Percentiles rank a stretch among this genome's conserved stretches.
phyloP scores from a whole-genome alignment of 2,888 invertebrate species.

The Orchestes rusci region DNA sequence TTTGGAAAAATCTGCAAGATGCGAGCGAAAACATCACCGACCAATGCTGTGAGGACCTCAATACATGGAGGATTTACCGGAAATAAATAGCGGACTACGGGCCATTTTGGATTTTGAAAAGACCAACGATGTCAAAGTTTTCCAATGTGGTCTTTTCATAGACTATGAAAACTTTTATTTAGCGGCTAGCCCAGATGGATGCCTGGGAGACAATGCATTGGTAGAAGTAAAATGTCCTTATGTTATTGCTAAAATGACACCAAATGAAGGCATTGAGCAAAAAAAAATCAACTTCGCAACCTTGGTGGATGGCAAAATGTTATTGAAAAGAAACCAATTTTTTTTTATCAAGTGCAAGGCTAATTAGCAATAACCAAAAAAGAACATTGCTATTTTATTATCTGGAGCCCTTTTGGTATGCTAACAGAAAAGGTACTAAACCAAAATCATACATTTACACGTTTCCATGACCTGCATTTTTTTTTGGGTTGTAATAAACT shows the following conservation, averaged over 20 bases:
- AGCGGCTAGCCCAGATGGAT: constrained; percentile 1
- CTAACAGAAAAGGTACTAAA: constrained; percentile 3
- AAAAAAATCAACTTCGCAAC: not conserved
- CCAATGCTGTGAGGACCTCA: not conserved
- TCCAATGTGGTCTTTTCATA: constrained; percentile 1
- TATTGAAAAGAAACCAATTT: constrained; percentile 3
- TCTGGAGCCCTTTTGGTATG: constrained; percentile 7
- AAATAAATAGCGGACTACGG: not conserved
- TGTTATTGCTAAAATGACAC: not conserved
- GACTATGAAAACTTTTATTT: not conserved
- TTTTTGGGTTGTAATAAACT: too few species aligned
- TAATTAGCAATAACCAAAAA: constrained; percentile 3
- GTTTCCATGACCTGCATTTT: too few species aligned
- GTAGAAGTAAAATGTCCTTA: constrained; percentile 4
- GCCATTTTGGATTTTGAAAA: constrained; percentile 5
- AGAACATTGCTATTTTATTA: constrained; percentile 5
- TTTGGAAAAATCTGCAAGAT: constrained; percentile 3
- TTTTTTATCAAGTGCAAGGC: constrained; percentile 7
- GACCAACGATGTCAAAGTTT: not conserved
- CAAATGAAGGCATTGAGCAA: not conserved
- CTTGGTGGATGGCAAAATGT: not conserved
- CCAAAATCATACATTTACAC: too few species aligned
- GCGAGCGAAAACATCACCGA: not conserved
- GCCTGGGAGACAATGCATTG: not conserved
- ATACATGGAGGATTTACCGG: not conserved